phyloP scores from a whole-genome alignment of 2,113 vertebrate genomes.

The Mus spicilegus region DNA sequence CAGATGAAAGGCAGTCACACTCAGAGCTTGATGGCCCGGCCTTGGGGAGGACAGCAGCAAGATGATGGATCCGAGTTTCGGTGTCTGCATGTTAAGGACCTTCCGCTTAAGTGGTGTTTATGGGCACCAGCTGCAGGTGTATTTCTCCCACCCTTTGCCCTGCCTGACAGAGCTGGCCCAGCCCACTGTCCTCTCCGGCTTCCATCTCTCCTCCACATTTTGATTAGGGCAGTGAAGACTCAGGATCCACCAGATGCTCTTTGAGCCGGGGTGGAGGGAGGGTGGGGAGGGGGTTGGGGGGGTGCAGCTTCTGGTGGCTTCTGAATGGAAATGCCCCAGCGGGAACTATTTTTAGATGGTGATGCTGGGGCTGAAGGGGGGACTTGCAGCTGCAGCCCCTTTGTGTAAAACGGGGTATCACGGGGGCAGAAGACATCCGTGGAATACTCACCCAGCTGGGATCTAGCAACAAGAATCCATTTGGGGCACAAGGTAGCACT shows the following conservation, averaged over 20 bases:
- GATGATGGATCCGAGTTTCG: not conserved
- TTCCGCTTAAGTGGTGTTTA: not conserved
- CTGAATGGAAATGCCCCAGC: not conserved
- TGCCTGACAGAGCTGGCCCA: fast-evolving
- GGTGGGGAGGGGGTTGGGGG: not conserved
- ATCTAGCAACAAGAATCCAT: not conserved
- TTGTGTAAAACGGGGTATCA: fast-evolving
- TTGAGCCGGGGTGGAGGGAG: not conserved
- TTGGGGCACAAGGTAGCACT: not conserved
- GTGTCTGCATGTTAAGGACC: fast-evolving
- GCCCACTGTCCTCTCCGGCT: fast-evolving
- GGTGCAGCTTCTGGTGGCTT: not conserved
- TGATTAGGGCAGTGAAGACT: not conserved
- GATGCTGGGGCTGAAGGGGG: fast-evolving
- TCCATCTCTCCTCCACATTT: not conserved
- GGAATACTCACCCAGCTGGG: not conserved
- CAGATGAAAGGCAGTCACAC: not conserved
- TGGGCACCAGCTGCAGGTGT: fast-evolving
- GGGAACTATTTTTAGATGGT: not conserved
- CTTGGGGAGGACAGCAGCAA: not conserved
- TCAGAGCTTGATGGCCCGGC: fast-evolving
- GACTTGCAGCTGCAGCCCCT: too few relatives aligned
- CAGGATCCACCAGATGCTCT: fast-evolving
- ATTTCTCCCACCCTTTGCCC: not conserved
- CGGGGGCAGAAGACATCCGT: too few relatives aligned